phyloP scores from a whole-genome alignment of 2,888 invertebrate species.

The Xanthia icteritia region DNA sequence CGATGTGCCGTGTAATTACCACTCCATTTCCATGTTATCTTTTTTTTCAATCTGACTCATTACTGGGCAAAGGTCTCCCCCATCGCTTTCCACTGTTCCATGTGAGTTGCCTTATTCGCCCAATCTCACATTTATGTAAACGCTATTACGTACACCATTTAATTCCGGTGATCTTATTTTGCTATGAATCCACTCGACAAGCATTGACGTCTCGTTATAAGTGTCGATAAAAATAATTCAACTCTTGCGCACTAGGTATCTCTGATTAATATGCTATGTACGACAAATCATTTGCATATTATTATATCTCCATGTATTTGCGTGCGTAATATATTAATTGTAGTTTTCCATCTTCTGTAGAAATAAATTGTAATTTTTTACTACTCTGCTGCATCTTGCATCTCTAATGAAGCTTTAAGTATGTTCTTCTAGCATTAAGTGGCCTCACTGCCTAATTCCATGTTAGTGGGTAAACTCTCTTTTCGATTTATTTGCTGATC shows the following conservation, averaged over 20 bases:
- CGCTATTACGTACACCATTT: not conserved
- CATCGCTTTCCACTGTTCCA: not conserved
- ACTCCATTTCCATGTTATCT: not conserved
- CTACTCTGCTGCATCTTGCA: not conserved
- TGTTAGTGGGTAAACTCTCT: not conserved
- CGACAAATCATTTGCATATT: slow-evolving; percentile 36
- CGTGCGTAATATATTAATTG: slow-evolving; percentile 42
- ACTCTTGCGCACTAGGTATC: slow-evolving; percentile 26
- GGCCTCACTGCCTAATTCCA: not conserved
- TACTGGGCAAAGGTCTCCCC: not conserved
- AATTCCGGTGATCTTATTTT: not conserved
- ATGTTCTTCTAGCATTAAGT: not conserved
- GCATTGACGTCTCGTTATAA: not conserved
- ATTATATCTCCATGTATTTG: slow-evolving; percentile 50
- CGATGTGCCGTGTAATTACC: not conserved
- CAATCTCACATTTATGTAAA: not conserved
- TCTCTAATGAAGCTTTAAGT: not conserved
- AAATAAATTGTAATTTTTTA: slow-evolving; percentile 12
- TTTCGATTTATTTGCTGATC: not conserved
- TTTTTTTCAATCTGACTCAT: not conserved
- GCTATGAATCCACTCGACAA: not conserved
- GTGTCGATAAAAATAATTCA: slow-evolving; percentile 32
- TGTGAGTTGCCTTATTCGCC: not conserved
- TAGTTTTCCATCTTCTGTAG: slow-evolving; percentile 47
- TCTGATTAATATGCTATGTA: slow-evolving; percentile 38